Evolutionary conservation across 2,888 invertebrate species (phyloP).

Genomic region (Sesia bembeciformis): DNA sequence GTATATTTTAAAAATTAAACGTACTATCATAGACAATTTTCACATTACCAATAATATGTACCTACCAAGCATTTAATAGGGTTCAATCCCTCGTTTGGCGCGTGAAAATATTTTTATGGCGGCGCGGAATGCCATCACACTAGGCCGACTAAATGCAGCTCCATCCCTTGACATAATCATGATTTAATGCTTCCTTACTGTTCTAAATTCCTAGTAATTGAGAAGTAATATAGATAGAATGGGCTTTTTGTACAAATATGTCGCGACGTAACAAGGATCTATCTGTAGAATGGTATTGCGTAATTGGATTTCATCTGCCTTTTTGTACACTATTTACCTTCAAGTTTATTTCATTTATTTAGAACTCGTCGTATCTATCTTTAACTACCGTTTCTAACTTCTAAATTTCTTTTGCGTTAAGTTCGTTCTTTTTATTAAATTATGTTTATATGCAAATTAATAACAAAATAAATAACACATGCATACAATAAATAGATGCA

Average conservation of each 20-base stretch:
- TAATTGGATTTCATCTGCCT: neutral
- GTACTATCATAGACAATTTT: neutral
- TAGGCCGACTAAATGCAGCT: constrained; percentile 11
- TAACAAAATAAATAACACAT: too few species aligned
- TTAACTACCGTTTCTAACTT: too few species aligned
- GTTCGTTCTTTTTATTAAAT: too few species aligned
- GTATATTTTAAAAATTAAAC: neutral
- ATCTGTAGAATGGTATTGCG: neutral
- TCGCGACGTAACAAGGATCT: neutral
- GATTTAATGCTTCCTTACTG: constrained; percentile 40
- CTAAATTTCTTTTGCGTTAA: too few species aligned
- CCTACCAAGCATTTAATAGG: constrained; percentile 16
- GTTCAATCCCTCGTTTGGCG: constrained; percentile 35
- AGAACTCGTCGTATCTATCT: too few species aligned
- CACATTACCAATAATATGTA: neutral
- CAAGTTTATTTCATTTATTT: too few species aligned
- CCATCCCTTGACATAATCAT: constrained; percentile 40
- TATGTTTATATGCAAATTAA: too few species aligned
- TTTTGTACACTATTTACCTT: neutral
- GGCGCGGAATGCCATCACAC: constrained; percentile 33
- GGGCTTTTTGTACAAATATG: neutral
- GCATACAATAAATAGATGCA: too few species aligned
- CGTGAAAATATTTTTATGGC: constrained; percentile 65
- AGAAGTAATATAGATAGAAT: neutral
- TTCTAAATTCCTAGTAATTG: neutral